Base-by-base conservation (phyloP, 2,888 invertebrate species). In the Drosophila antonietae region DNA sequence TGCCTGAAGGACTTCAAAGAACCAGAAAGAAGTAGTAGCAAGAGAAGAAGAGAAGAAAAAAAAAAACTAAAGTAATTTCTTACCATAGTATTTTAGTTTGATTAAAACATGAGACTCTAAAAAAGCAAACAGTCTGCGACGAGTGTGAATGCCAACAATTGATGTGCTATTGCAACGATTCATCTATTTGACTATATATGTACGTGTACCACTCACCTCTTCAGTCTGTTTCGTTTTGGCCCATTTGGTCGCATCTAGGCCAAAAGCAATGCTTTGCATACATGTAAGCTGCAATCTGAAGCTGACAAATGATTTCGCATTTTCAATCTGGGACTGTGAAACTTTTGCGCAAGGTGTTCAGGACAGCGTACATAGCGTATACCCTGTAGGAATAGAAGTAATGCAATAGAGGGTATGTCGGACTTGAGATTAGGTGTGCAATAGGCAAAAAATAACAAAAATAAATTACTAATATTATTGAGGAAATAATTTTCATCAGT, bases 41-140 rank as follows among this genome's bases (percentile, higher is more conserved):
- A 28, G 28, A 6, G 28, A 28, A 6, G 28, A 28, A 23, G 23
- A 23, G 3, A 23, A 23, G 1, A 46, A 12, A 31, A 35, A 35
- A 44, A 43, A 31, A 51, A 46, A 23, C 12, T 14, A 35, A 33
- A 18, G 20, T 20, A 35, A 43, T 56, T 75, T 49, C 43, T 59
- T 80, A 28, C 46, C 61, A 18, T 64, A 69, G 73, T 81, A 81
- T 90, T 86, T 86, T 83, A 86, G 90, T 90, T 86, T 90, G 89
- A 86, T 86, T 86, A 86, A 86, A 90, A 83, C 73, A 73, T 70
- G 89, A 63, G 51, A 51, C 14, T 71, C 69, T 70, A 64, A 71
- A 77, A 77, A 77, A 73, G 39, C 37, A 70, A 68, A 78, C 57
- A 59, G 39, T 68, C 39, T 37, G 14, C 28, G 44, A 15, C 31